phyloP scores from a whole-genome alignment of 2,888 invertebrate species.

The Drosophila barbarae region DNA sequence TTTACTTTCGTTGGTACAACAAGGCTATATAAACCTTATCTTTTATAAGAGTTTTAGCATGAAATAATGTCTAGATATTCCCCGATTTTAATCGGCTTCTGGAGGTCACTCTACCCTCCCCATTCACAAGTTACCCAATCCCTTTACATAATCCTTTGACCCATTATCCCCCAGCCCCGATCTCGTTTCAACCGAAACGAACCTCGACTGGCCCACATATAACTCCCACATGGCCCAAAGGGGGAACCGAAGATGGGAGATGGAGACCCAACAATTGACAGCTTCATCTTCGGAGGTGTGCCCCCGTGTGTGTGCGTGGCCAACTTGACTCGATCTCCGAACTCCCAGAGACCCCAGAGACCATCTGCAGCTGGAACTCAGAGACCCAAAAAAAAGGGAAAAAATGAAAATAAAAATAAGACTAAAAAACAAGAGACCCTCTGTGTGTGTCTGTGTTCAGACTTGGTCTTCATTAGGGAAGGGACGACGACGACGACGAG shows the following conservation, averaged over 20 bases:
- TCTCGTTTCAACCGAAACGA: slow-evolving; percentile 2
- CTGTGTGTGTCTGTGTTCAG: slow-evolving; percentile 47
- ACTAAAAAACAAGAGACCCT: slow-evolving; percentile 48
- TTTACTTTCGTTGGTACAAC: neutral
- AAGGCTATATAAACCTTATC: neutral
- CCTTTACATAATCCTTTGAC: slow-evolving; percentile 32
- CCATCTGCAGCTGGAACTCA: slow-evolving; percentile 47
- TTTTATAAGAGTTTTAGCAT: neutral
- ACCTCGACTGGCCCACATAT: slow-evolving; percentile 58
- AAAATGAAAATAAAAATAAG: slow-evolving; percentile 27
- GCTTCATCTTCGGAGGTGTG: slow-evolving; percentile 55
- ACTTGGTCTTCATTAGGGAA: slow-evolving; percentile 66
- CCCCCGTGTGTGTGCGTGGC: slow-evolving; percentile 35
- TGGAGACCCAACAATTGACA: slow-evolving; percentile 52
- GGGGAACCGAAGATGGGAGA: neutral
- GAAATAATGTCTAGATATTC: neutral
- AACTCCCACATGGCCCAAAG: slow-evolving; percentile 54
- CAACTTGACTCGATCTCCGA: slow-evolving; percentile 38
- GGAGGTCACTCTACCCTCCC: neutral
- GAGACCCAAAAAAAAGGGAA: slow-evolving; percentile 8
- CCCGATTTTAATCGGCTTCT: slow-evolving; percentile 7
- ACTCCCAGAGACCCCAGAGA: slow-evolving; percentile 40
- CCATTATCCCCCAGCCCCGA: slow-evolving; percentile 21
- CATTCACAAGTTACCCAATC: slow-evolving; percentile 23
- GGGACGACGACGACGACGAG: slow-evolving; percentile 33